Base-by-base conservation (phyloP, 2,113 vertebrate species). In the Pagrus major region DNA sequence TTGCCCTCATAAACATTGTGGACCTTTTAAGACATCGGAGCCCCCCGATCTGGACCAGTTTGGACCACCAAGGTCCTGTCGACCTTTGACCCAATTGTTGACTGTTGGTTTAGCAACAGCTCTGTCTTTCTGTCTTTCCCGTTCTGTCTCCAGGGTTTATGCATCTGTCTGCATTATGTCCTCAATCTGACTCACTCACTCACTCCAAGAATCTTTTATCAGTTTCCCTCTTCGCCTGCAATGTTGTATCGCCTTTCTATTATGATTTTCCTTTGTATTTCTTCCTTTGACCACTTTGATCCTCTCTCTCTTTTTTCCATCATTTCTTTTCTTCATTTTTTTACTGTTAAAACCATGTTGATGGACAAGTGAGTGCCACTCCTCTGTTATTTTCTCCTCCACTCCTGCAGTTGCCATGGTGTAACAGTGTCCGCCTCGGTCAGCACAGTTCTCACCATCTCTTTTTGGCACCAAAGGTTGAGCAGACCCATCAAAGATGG, bases 41-140 rank as follows among this genome's bases (percentile, higher is more conserved):
- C 59, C 39, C 21, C 42, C 3, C 20, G 37, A 39, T 73, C 79
- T 63, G 37, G n/a, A n/a, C 71, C 44, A 15, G 68, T 77, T 74
- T 67, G 71, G 72, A 74, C 70, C 71, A 86, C 76, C 55, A 66
- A 51, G 52, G 47, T 68, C 84, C 52, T 55, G 60, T 66, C 31
- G 73, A 89, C 74, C 67, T 90, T 75, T 90, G 88, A 89, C 85
- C 85, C 76, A 25, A 76, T 39, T 80, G 58, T 76, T 89, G 81
- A 81, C 71, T 81, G 25, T 85, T 71, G 55, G 68, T 86, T 92
- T 83, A 89, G 54, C 41, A 37, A 44, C 35, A 55, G 18, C 63
- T 64, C 44, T 66, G 37, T 42, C 39, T 66, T 29, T 61, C 4
- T 35, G 18, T 59, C n/a, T 41, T 41, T 41, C 29, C 27, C 47